Base-by-base conservation (phyloP, 2,113 vertebrate species). In the Rutilus rutilus region DNA sequence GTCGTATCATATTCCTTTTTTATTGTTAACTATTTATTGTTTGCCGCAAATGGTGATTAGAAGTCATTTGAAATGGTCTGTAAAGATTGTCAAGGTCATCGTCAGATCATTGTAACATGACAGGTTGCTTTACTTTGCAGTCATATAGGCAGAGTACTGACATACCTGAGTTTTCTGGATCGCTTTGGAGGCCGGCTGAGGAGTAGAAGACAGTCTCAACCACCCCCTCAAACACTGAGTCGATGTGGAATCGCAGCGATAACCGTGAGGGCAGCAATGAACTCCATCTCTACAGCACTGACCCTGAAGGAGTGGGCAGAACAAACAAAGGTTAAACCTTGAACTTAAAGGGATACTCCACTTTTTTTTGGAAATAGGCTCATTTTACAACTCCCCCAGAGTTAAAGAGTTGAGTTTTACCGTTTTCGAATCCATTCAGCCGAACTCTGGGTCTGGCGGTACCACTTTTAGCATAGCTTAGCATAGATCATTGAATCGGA, bases 211-310 rank as follows among this genome's bases (percentile, higher is more conserved):
- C 39, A 93, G 65, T 12, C 15, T 86, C 60, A 92, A 42, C 33
- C 59, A 65, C 1, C 81, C 57, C 12, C 73, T 89, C 17, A 93
- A 19, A 82, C 92, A 92, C 0, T 50, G 36, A 0, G n/a, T 50
- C 23, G 88, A 92, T 9, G 90, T 89, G 21, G 19, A 2, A 80
- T 94, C 92, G 81, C 92, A 93, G 85, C 84, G 42, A 5, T 17
- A 91, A 57, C 92, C 92, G 23, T 15, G 1, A 89, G 90, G 85
- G 2, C 94, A 94, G 25, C 92, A 94, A 74, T 91, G 92, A 50
- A 27, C 21, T 15, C 93, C 94, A 84, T 92, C 90, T 19, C 60
- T n/a, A 86, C 94, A 95, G 82, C 93, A 95, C 67, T 73, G 62
- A 11, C 80, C 93, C 94, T 94, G 50, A 52, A 75, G 17, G n/a